Percentiles rank a stretch among this genome's conserved stretches.
These are phyloP conservation scores for Lepidotrigona ventralis DNA, from an alignment of 1,140 invertebrate genomes.

Conservation along the genomic window DNA sequence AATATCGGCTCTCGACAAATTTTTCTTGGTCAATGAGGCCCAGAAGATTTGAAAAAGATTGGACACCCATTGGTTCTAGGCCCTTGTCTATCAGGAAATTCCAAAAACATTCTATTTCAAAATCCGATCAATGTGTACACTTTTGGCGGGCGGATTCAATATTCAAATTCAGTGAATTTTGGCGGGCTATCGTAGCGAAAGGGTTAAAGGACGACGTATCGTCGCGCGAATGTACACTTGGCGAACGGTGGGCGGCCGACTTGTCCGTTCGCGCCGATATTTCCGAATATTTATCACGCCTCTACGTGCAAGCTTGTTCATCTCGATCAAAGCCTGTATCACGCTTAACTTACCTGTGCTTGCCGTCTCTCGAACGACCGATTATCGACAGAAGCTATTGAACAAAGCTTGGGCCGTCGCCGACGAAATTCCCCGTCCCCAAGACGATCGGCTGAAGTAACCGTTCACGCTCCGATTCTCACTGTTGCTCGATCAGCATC, in stretches of 20 bases:
- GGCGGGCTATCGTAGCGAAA: too few species aligned
- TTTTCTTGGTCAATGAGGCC: too few species aligned
- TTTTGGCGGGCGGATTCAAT: too few species aligned
- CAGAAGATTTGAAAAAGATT: too few species aligned
- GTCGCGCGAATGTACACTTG: background rate
- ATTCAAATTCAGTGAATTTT: too few species aligned
- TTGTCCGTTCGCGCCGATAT: background rate
- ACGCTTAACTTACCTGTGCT: slow-evolving; percentile 49
- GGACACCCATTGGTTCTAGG: too few species aligned
- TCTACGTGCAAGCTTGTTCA: slow-evolving; percentile 55
- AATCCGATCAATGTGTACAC: too few species aligned
- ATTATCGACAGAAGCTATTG: slow-evolving; percentile 11
- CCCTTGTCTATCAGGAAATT: too few species aligned
- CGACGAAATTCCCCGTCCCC: background rate
- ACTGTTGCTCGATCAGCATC: background rate
- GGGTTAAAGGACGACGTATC: background rate
- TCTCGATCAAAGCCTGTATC: slow-evolving; percentile 40
- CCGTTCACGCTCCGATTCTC: background rate
- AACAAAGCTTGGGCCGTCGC: slow-evolving; percentile 7
- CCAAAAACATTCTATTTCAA: too few species aligned
- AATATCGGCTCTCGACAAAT: too few species aligned
- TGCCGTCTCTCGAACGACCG: slow-evolving; percentile 38
- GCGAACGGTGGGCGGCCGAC: background rate
- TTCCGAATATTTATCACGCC: slow-evolving; percentile 37
- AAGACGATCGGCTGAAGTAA: slow-evolving; percentile 1